Evolutionary conservation across 2,113 vertebrate genomes (phyloP), one percentile per base, ranked within the genome.

Genomic region (Elanoides forficatus): DNA sequence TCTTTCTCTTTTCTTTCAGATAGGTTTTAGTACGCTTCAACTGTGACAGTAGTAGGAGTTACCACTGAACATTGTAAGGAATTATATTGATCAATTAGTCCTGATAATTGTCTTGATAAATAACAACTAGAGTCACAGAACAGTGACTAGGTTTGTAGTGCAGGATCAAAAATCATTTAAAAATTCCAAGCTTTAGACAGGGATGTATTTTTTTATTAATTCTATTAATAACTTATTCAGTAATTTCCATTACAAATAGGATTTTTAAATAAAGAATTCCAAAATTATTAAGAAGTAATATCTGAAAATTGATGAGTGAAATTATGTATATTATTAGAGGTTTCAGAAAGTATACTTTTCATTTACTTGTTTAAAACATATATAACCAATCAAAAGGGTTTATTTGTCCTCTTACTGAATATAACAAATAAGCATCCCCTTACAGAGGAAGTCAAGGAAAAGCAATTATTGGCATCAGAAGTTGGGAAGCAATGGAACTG

Each of bases 201-300:
- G 52, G n/a, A 48, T 52, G 11, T 95, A 91, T 96, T 95, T 98
- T 97, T 98, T 97, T 96, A 95, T 93, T 94, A 81, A 86, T 96
- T 92, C 82, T 95, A 72, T 96, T 81, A 92, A 88, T 97, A 96
- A 94, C 83, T 97, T 96, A 92, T 84, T 84, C 76, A 60, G 76
- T 86, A 78, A 90, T 96, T 96, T 97, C 42, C 55, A 85, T 91
- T 95, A 91, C 60, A 96, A 91, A 95, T 88, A 95, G 43, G 93
- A 82, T 32, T 84, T 94, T 74, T 73, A 59, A 91, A 90, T 97
- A 80, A 96, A 90, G 83, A 96, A 96, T 97, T 96, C 75, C 67
- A 67, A 90, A 97, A 75, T 10, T 34, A 93, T 74, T 80, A 29
- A 81, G 78, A 73, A 83, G 47, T 87, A 96, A 93, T 63, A 59